phyloP scores from a whole-genome alignment of 2,888 invertebrate species.

The Philhelius pedissequus region DNA sequence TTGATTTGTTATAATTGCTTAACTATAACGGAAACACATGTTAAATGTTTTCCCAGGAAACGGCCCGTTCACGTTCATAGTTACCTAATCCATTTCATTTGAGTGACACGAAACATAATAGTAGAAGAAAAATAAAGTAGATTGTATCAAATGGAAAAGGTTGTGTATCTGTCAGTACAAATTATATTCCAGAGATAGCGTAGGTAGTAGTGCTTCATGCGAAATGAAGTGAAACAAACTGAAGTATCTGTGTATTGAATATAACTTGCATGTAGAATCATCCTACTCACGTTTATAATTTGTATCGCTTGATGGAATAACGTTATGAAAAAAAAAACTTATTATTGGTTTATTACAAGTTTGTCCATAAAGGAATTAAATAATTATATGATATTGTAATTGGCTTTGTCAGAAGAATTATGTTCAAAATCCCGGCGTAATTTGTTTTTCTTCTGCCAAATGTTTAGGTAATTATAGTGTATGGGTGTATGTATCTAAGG shows the following conservation, averaged over 20 bases:
- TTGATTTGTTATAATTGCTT: background rate
- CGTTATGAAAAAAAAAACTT: background rate
- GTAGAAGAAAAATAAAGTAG: background rate
- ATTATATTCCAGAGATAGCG: conserved; percentile 15
- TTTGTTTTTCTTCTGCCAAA: no score
- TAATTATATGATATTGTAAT: background rate
- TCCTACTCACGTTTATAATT: conserved; percentile 14
- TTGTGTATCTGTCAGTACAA: conserved; percentile 26
- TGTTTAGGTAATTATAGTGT: no score
- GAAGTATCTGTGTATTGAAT: background rate
- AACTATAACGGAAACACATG: conserved; percentile 29
- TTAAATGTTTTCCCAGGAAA: conserved; percentile 19
- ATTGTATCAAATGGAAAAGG: conserved; percentile 27
- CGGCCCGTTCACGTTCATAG: background rate
- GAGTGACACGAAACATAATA: conserved; percentile 11
- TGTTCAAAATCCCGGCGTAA: background rate
- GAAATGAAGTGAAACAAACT: conserved; percentile 1
- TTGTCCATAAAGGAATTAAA: background rate
- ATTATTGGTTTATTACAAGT: background rate
- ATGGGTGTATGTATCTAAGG: no score
- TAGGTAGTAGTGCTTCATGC: conserved; percentile 23
- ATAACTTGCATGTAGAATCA: background rate
- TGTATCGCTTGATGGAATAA: background rate
- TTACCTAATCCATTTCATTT: conserved; percentile 7
- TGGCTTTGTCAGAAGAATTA: background rate